A percentile compares a stretch with the other conserved stretches of the same genome.
phyloP scores from a whole-genome alignment of 2,888 invertebrate species.

The Poecilus cupreus region DNA sequence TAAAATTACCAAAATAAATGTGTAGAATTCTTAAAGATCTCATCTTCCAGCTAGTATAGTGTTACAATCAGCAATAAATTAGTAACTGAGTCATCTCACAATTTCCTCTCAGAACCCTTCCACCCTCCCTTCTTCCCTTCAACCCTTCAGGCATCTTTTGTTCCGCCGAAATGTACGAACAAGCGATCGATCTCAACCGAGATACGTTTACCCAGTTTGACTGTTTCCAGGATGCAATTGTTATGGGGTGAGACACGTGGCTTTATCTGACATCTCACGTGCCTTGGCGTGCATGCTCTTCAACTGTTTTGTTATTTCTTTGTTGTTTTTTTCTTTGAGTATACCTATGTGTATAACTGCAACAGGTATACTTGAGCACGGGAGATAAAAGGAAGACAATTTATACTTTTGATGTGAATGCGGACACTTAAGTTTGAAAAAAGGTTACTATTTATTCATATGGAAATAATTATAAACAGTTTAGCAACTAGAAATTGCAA shows the following conservation, averaged over 20 bases:
- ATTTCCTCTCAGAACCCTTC: constrained; percentile 11
- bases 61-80: constrained; percentile 42
- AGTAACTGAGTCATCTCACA: not conserved
- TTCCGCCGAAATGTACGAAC: not conserved
- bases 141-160: not conserved
- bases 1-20: no score
- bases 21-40: no score
- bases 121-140: not conserved
- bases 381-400: not conserved
- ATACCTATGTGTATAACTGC: constrained; percentile 3
- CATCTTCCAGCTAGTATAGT: not conserved
- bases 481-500: no score
- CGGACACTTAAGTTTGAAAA: no score
- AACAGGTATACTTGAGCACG: not conserved
- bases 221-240: constrained; percentile 19
- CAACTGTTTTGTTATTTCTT: constrained; percentile 4
- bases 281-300: constrained; percentile 10
- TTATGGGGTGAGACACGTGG: constrained; percentile 24
- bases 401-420: not conserved
- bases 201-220: constrained; percentile 20
- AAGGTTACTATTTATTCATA: no score
- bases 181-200: not conserved
- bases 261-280: constrained; percentile 40
- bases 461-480: no score
- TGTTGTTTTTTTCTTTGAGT: constrained; percentile 8